Base-by-base conservation (phyloP, 2,888 invertebrate species). In the Idaea straminata region DNA sequence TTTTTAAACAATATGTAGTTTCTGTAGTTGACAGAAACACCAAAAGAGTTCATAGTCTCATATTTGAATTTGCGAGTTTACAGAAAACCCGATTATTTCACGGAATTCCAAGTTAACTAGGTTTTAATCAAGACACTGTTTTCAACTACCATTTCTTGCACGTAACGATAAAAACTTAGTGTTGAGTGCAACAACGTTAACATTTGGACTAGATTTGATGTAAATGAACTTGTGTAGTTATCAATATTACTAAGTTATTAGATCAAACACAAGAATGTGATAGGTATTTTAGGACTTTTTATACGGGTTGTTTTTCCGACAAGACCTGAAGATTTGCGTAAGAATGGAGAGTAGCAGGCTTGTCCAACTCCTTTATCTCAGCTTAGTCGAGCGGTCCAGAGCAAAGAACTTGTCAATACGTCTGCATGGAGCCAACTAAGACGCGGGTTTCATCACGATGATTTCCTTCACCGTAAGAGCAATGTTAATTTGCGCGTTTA, bases 1-100 rank as follows among this genome's bases (percentile, higher is more conserved):
- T 47, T 47, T 47, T 47, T 47, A 47, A 25, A 25, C n/a, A 58
- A 58, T 15, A 59, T 59, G 59, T 34, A 59, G 59, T 16, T 59
- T 59, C 5, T 59, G 34, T 10, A 16, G 25, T 59, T 59, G 59
- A 59, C 16, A 59, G 16, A 59, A n/a, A 59, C 15, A 59, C 4
- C 7, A 7, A 4, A 13, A 47, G 10, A 36, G 10, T 7, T 10
- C 10, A 36, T 7, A 47, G 10, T 47, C 13, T 3, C 38, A 10
- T 10, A 6, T 47, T 47, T 47, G 47, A 13, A 47, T 47, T 47
- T 47, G 13, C 47, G 5, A 10, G 47, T 47, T 5, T 10, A 47
- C 13, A 47, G 47, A 47, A 47, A 47, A 47, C 47, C 7, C 47
- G 47, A 47, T 47, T 47, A 13, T 47, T 47, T 47, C 47, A 7